These are phyloP conservation scores for Agrochola circellaris DNA, from an alignment of 2,888 invertebrate genomes.

Conservation along the genomic window DNA sequence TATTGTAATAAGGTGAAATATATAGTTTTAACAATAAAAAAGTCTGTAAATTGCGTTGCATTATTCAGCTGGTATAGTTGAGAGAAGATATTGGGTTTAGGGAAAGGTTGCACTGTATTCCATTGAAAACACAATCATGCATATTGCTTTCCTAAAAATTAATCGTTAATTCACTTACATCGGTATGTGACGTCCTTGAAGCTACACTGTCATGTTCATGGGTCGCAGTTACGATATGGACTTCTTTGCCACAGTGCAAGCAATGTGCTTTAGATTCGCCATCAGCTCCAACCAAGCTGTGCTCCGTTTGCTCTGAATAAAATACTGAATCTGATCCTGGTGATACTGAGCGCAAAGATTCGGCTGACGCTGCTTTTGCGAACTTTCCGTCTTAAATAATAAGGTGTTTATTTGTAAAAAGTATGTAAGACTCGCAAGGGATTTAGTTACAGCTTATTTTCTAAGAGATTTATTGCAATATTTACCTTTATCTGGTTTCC, in stretches of 20 bases:
- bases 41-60: not conserved
- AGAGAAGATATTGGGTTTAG: not conserved
- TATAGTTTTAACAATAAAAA: not conserved
- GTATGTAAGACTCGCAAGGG: slow-evolving; percentile 29
- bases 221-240: slow-evolving; percentile 91
- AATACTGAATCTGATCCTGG: slow-evolving; percentile 98
- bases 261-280: slow-evolving; percentile 93
- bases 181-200: slow-evolving; percentile 87
- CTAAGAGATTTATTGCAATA: slow-evolving; percentile 4
- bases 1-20: not conserved
- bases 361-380: slow-evolving; percentile 95
- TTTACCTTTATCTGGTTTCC: slow-evolving; percentile 84
- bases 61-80: not conserved
- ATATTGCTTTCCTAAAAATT: not conserved
- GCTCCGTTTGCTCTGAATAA: slow-evolving; percentile 94
- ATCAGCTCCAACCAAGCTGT: slow-evolving; percentile 87
- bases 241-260: slow-evolving; percentile 96
- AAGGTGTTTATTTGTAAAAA: slow-evolving; percentile 32
- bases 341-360: slow-evolving; percentile 96
- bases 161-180: slow-evolving; percentile 76
- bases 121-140: not conserved
- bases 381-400: slow-evolving; percentile 83
- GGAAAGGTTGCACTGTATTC: not conserved
- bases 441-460: not conserved
- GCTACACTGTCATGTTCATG: slow-evolving; percentile 86